Evolutionary conservation across 2,113 vertebrate species (phyloP), one percentile per base, ranked within the genome.

Genomic region (Tetrax tetrax): DNA sequence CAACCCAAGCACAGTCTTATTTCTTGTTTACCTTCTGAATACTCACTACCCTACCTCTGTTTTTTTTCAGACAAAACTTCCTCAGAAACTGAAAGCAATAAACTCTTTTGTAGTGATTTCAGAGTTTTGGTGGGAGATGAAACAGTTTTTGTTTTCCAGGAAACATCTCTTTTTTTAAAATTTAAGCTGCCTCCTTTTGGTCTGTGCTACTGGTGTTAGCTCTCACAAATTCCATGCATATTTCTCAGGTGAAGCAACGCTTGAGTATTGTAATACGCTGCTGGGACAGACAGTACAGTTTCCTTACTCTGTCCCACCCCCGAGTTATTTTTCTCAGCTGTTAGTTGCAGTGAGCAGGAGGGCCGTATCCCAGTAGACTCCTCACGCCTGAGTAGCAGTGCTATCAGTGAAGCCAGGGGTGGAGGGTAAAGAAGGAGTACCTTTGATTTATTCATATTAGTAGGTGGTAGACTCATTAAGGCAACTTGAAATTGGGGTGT

Each of bases 171-270:
- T 71, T 75, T 82, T 89, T 91, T 38, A 38, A 38, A 64, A 37
- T 60, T 54, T 45, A 72, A 82, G 14, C 12, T 85, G 4, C 68
- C 27, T 86, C 33, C 35, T 79, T 84, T 75, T n/a, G 29, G 10
- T 80, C 68, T 83, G 41, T 65, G 9, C 81, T 89, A 35, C 28
- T 70, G 27, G 7, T 45, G 28, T 80, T 89, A 66, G 41, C 71
- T 80, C 68, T 87, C 53, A 14, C 31, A n/a, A 86, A 87, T 94
- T 89, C 91, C 69, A 5, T 13, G 9, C 56, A 47, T 87, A 33
- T 86, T 95, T 96, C 71, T 77, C 83, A 95, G 89, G 72, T 91
- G 95, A 94, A 89, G 38, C 64, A 84, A 54, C 1, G 1, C 53
- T 37, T 45, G 8, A 69, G 50, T 16, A 4, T 43, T 93, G 54